Conservation (phyloP, 2,113 vertebrate genomes). For the Brienomyrus brachyistius region DNA sequence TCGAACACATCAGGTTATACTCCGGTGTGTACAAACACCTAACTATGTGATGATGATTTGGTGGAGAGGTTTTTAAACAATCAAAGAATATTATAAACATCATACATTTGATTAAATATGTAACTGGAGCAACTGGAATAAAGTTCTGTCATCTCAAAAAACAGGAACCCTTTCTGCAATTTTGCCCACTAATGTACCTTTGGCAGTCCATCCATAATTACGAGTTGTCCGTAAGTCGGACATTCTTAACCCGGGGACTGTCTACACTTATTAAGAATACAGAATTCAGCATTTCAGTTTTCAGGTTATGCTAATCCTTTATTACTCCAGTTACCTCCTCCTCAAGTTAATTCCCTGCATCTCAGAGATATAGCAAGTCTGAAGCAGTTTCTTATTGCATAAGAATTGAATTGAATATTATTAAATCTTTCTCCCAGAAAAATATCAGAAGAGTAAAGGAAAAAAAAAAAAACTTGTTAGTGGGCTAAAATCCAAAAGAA, state of each 20-base stretch:
- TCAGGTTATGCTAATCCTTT: not conserved
- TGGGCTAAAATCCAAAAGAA: not conserved
- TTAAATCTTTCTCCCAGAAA: not conserved
- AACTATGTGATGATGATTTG: not conserved
- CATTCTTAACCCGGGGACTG: not conserved
- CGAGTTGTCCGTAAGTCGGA: not conserved
- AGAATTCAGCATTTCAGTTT: too few relatives aligned
- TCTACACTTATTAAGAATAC: not conserved
- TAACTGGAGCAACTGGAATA: not conserved
- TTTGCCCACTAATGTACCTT: too few relatives aligned
- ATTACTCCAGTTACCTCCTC: too few relatives aligned
- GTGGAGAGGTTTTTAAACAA: too few relatives aligned
- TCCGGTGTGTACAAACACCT: too few relatives aligned
- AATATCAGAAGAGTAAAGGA: not conserved
- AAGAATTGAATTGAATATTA: not conserved
- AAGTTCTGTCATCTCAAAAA: not conserved
- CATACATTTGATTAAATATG: too few relatives aligned
- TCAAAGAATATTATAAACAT: too few relatives aligned
- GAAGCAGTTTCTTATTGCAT: not conserved
- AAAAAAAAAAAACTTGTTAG: too few relatives aligned
- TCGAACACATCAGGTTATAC: too few relatives aligned
- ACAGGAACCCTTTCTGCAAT: not conserved
- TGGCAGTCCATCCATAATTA: not conserved
- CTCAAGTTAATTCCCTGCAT: too few relatives aligned
- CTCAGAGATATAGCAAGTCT: not conserved